Evolutionary conservation across 2,113 vertebrate genomes (phyloP), one percentile per base, ranked within the genome.

Genomic region (Trogon melanurus): DNA sequence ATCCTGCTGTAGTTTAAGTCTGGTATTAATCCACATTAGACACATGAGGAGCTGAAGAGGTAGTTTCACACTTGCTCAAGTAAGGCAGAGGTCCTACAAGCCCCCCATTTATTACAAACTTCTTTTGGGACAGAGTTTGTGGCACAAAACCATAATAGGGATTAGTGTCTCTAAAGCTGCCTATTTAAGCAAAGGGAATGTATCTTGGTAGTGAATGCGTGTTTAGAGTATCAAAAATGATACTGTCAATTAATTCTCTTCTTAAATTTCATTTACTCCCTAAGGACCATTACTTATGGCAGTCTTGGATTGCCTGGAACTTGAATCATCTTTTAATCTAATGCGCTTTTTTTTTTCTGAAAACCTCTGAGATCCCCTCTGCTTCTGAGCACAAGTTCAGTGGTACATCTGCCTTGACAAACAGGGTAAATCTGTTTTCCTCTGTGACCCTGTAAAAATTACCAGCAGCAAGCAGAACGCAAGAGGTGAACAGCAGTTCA

Each of bases 401-500:
- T 58, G 45, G 27, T 19, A 44, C 29, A 29, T 79, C 41, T 73
- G 58, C 80, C 93, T 65, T 81, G 61, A 72, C 79, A 93, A 50
- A 81, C 16, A 47, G 30, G 73, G 66, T 73, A 85, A 82, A 88
- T n/a, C 47, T 69, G 62, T 71, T 76, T 83, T 81, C 76, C 61
- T 88, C 75, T 50, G 60, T 57, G 54, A 95, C 36, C 74, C 82
- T 70, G 72, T 56, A 41, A 85, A 93, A 64, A 74, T 79, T 70
- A 88, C 91, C 70, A 80, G 69, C 75, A 95, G 69, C 32, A 47
- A 85, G 70, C 65, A 92, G 67, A 69, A 60, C 54, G 15, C 13
- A 6, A 81, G 56, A 66, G 72, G 86, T 91, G 91, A 96, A 58
- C 14, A 78, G 53, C 79, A 89, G 72, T 89, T 97, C 85, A 89